Base-by-base conservation (phyloP, 2,797 vertebrate genomes). In the Sardinella longiceps region DNA sequence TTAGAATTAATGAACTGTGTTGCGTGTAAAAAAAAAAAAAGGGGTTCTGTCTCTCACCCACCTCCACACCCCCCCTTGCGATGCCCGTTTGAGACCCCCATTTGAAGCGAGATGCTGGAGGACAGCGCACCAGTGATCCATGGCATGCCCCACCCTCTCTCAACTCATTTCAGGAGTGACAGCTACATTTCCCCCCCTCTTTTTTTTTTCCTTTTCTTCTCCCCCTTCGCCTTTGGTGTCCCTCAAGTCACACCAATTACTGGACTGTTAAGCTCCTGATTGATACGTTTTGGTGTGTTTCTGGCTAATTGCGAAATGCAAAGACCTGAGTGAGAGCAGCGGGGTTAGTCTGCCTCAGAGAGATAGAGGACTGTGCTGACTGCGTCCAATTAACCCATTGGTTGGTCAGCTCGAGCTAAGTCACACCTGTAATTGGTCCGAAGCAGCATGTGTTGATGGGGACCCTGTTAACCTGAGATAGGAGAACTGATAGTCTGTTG, bases 391-490 rank as follows among this genome's bases (percentile, higher is more conserved):
- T 90, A 91, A 88, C 87, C 87, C 88, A 84, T 87, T 91, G 90
- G 89, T 89, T 90, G 88, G 90, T 90, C 88, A 88, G 87, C 85
- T 84, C 85, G 56, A 84, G 84, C 84, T 87, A 88, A 89, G 90
- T 93, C 90, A 92, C 90, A 92, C 89, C 74, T 92, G 91, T 94
- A 93, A 93, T 92, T 93, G 91, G 90, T 91, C 89, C 84, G 84
- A 88, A 89, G 89, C 86, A 86, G 89, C 85, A 90, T 87, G 46
- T 58, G 48, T 56, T 39, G 53, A 84, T 80, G 39, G 51, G 66
- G 83, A 60, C 74, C 70, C 70, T 77, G 70, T 77, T 77, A 77
- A 43, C 33, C 33, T 5, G 18, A 77, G 70, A 37, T 39, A 43
- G 37, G 70, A 39, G 70, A 60, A 60, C 56, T 60, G 70, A 77